Evolutionary conservation across 2,797 vertebrate genomes (phyloP).

Genomic region (Xiphophorus birchmanni): DNA sequence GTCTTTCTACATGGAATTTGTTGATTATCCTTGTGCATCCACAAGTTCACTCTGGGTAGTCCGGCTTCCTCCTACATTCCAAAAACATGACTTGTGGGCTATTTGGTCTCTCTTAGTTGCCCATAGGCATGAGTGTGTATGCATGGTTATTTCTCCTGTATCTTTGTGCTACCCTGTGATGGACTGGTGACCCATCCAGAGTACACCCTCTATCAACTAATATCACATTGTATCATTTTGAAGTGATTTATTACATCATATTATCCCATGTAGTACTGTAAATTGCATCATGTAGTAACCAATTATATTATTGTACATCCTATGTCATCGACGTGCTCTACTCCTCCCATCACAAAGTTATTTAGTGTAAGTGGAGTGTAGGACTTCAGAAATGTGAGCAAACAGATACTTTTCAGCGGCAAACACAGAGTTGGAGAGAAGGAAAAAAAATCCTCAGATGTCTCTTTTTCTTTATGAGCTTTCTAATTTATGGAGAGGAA

Average conservation of each 20-base stretch:
- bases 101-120: neutral
- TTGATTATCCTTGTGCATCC: neutral
- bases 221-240: neutral
- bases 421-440: constrained; percentile 3
- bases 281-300: neutral
- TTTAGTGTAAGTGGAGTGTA: neutral
- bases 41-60: neutral
- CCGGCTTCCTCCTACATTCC: neutral
- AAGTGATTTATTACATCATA: neutral
- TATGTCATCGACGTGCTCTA: neutral
- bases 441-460: constrained; percentile 31
- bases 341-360: constrained; percentile 13
- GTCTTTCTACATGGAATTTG: neutral
- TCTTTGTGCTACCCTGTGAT: neutral
- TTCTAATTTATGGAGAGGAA: constrained; percentile 78
- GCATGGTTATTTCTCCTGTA: neutral
- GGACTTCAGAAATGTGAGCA: constrained; percentile 43
- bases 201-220: neutral
- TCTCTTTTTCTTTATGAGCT: constrained; percentile 62
- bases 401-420: constrained; percentile 46
- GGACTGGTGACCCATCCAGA: neutral
- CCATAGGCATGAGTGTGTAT: neutral
- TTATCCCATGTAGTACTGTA: neutral
- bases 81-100: neutral
- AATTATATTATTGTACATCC: neutral